Evolutionary conservation across 1,140 invertebrate genomes (phyloP), one percentile per base, ranked within the genome.

Genomic region (Vanessa tameamea): DNA sequence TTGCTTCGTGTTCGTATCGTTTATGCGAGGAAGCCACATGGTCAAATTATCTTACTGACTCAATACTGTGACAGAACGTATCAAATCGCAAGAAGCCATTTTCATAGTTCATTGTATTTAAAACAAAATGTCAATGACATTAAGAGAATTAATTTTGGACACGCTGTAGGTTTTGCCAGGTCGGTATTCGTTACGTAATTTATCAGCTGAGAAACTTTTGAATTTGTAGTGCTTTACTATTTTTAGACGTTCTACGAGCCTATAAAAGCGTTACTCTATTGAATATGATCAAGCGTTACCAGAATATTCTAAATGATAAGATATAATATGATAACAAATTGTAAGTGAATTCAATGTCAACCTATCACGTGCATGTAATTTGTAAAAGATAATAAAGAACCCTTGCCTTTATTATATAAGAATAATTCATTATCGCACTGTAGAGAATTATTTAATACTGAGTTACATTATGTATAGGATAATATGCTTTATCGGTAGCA

Each of bases 301-400:
- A 75, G 75, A 77, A 79, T 55, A 73, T 69, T 73, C 70, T n/a
- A 66, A 69, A 20, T 66, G 78, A 79, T 79, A 75, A 79, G 76
- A 77, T 79, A 79, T 47, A 67, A 31, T 14, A 75, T 55, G 78
- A 70, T 79, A 75, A 79, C 16, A 70, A 70, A 72, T 59, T 51
- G 55, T 61, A 63, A 67, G 53, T 77, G 70, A 79, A 72, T 71
- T 74, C 78, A 79, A 79, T 75, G 75, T 73, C 75, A 79, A 47
- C 16, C 69, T 71, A 59, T 79, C 75, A 77, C 78, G 78, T 79
- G 78, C 55, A 51, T 11, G 57, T 47, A 78, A 55, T 63, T 47
- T 53, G 31, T 69, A 43, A 14, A 15, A 31, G 57, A 61, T 61
- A 37, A 7, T 37, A 64, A 72, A 66, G 51, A 48, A 63, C 15